These are phyloP conservation scores for Zaprionus taronus DNA, from an alignment of 1,140 invertebrate genomes.

Conservation along the genomic window DNA sequence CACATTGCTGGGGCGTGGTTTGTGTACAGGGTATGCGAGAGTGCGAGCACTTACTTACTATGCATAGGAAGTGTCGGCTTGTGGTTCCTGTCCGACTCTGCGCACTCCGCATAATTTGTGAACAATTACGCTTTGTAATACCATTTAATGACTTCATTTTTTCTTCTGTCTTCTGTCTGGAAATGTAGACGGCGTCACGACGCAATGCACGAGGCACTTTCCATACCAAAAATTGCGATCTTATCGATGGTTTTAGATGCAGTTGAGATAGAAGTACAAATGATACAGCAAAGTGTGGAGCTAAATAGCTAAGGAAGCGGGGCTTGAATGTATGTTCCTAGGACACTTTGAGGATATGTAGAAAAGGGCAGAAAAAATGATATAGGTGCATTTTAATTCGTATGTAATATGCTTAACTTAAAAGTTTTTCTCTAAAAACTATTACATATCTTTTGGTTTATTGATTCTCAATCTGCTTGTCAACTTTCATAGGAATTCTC, in stretches of 20 bases:
- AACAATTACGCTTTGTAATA: slow-evolving; percentile 83
- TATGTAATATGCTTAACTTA: too few relatives aligned
- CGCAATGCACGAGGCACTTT: slow-evolving; percentile 29
- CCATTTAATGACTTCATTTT: slow-evolving; percentile 81
- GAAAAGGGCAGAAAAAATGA: accelerated
- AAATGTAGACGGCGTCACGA: neutral
- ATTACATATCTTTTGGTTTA: neutral
- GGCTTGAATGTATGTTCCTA: neutral
- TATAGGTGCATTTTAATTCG: neutral
- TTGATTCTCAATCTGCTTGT: neutral
- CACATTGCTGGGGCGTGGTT: slow-evolving; percentile 55
- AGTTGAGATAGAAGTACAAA: neutral
- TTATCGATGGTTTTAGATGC: slow-evolving; percentile 38
- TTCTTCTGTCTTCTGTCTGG: slow-evolving; percentile 5
- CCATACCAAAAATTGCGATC: slow-evolving; percentile 56
- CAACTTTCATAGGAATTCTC: too few relatives aligned
- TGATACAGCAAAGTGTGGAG: neutral
- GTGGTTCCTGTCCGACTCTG: slow-evolving; percentile 42
- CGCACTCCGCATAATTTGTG: slow-evolving; percentile 64
- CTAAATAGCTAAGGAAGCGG: neutral
- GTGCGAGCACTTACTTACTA: slow-evolving; percentile 10
- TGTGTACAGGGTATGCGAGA: slow-evolving; percentile 40
- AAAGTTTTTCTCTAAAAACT: accelerated
- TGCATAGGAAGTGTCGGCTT: slow-evolving; percentile 51
- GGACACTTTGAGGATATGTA: neutral